Percentiles rank a stretch among this genome's conserved stretches.
phyloP scores from a whole-genome alignment of 30 jellyfish, hydroid and myxozoan species.

The Cassiopea andromeda region DNA sequence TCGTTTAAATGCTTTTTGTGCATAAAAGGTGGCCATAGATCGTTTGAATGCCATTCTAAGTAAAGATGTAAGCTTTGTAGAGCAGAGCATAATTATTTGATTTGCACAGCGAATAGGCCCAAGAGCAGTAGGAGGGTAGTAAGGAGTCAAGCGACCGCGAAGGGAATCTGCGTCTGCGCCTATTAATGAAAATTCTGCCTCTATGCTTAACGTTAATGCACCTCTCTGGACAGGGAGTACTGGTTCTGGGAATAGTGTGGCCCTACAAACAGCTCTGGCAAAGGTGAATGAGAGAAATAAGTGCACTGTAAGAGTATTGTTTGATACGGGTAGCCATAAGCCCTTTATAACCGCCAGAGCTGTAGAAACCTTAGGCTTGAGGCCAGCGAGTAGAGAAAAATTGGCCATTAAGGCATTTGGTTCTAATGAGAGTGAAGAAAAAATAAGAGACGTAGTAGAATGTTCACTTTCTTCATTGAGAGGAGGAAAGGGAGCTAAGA shows the following conservation, averaged over 20 bases:
- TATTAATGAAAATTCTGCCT: not conserved
- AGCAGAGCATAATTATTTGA: not conserved
- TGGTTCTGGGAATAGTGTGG: slow-evolving; percentile 13
- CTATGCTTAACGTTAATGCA: not conserved
- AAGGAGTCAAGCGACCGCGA: not conserved
- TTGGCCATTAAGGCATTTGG: not conserved
- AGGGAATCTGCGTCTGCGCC: not conserved
- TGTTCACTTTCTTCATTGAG: slow-evolving; percentile 9
- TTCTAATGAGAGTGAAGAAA: not conserved
- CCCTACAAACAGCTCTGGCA: slow-evolving; percentile 37
- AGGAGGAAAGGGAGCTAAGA: not conserved
- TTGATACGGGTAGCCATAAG: slow-evolving; percentile 26
- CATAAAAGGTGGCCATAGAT: not conserved
- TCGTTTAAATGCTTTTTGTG: not conserved
- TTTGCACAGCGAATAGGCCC: not conserved
- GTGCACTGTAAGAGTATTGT: slow-evolving; percentile 18
- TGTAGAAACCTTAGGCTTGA: not conserved
- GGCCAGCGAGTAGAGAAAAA: not conserved
- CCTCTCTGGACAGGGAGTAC: not conserved
- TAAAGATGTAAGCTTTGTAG: not conserved
- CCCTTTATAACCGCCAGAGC: not conserved
- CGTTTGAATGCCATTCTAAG: not conserved
- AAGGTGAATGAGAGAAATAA: slow-evolving; percentile 11
- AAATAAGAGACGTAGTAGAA: not conserved
- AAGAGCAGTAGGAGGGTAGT: not conserved